Evolutionary conservation across 2,113 vertebrate species (phyloP), one percentile per base, ranked within the genome.

Genomic region (Myotis lucifugus): DNA sequence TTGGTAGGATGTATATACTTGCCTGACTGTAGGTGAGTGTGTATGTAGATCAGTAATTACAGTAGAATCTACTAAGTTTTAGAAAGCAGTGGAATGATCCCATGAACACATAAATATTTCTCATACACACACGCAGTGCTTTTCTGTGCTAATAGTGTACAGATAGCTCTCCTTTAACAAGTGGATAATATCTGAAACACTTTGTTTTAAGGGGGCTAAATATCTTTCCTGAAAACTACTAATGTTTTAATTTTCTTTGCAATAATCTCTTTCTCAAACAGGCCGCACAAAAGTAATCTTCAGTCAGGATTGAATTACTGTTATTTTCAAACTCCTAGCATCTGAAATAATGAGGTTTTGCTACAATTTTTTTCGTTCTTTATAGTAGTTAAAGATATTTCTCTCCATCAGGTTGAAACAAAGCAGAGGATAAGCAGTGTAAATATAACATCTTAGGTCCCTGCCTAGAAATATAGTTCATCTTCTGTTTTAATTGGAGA

Each of bases 221-320:
- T 50, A 64, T 82, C n/a, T 82, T 93, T 66, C 32, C 32, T 86
- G 46, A 83, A 25, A 14, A 37, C 37, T 94, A 64, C n/a, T 77
- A 23, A 42, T 61, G 3, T 84, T 70, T 92, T 74, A 54, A 61
- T 85, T 90, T 97, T 77, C 70, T 91, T 72, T 91, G 18, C 15
- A 90, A 17, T 94, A 64, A 17, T 40, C 12, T 10, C 29, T 91
- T 91, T 91, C 94, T 92, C 48, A 78, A 95, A 85, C 29, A 88
- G 29, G n/a, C 29, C 66, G 42, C 70, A 40, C 34, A 72, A 77
- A 93, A 69, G 13, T 74, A 27, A 34, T 84, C 34, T 81, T 91
- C 7, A 86, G 15, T 92, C 27, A 87, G 83, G n/a, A 6, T 70
- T 54, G 42, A 82, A 82, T 96, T 87, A 87, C 17, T n/a, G 29